Evolutionary conservation across 2,888 invertebrate species (phyloP), one percentile per base, ranked within the genome.

Genomic region (Cryptocephalus primarius): DNA sequence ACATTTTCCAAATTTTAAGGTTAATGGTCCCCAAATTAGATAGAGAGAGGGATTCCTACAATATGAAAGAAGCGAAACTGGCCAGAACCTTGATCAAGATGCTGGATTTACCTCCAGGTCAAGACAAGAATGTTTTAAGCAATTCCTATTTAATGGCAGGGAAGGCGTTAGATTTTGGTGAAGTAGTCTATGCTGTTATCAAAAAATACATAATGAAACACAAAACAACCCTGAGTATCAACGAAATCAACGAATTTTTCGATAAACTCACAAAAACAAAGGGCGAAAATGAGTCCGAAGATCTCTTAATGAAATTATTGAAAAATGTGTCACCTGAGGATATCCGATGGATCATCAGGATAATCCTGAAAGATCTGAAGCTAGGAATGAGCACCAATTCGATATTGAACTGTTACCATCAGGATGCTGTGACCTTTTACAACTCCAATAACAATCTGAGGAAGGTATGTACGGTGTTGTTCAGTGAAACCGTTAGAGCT

Each of bases 341-440:
- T 65, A 79, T 88, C 53, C 92, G 91, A 72, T 96, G 95, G 95
- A 74, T 95, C 13, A 82, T 93, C 8, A 74, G 93, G 45, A 83
- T 95, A 44, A 78, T 96, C 42, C 71, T 96, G 10, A 95, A 94
- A 69, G 85, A 88, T 47, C 72, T 94, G 66, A 83, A 81, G 62
- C 68, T 94, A 3, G 83, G 88, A 1, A 71, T 94, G 50, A 81
- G 86, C 8, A 77, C 79, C 46, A 78, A 80, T 46, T 78, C 77
- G 14, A 81, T 92, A 40, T 72, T 96, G 36, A 69, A 69, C 44
- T 73, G 80, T 9, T 85, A 83, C 62, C 92, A 95, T 69, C 80
- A 81, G 0, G 85, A 90, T 67, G 94, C 90, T 0, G 80, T 80
- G 2, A 82, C 85, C 33, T 72, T 84, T 41, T 90, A 79, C 63